Evolutionary conservation across 2,113 vertebrate species (phyloP), one percentile per base, ranked within the genome.

Genomic region (Empidonax alnorum): DNA sequence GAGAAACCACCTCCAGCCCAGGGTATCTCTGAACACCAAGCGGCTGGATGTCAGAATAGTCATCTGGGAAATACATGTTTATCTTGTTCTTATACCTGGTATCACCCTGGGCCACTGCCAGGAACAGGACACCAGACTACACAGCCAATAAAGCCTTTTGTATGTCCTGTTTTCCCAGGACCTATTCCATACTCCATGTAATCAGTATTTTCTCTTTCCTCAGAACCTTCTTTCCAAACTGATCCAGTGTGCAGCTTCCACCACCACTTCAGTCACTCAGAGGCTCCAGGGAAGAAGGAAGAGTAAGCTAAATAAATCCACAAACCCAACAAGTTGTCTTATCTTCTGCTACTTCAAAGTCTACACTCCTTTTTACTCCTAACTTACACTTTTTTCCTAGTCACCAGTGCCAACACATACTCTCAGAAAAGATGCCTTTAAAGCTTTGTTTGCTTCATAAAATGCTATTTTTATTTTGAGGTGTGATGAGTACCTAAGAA

Each of bases 401-500:
- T 49, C 58, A 42, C 41, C 67, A 62, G 13, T 87, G 66, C 63
- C 89, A 81, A 56, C 42, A 52, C 22, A 23, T 39, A 35, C 19
- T 33, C 30, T 94, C 31, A 82, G 49, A 72, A 53, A 75, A 89
- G 9, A 58, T 23, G 31, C 16, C 39, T 91, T 53, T 53, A 89
- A 78, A 79, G 46, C 6, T 44, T 39, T 78, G 33, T 35, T 82
- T 68, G 16, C 55, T 91, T 55, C 5, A 6, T 87, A 76, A 84
- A 87, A 62, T 37, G 18, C 33, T 87, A 44, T 76, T 93, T 91
- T 77, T 73, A 30, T 88, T 79, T 62, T 76, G 55, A 95, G 39
- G 44, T 84, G 37, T 68, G 94, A 93, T 73, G 35, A 82, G 53
- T 69, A 87, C 84, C 49, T 80, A 49, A 55, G 79, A 95, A 94